These are phyloP conservation scores for Hoplias malabaricus DNA, from an alignment of 2,113 vertebrate genomes.

Conservation along the genomic window DNA sequence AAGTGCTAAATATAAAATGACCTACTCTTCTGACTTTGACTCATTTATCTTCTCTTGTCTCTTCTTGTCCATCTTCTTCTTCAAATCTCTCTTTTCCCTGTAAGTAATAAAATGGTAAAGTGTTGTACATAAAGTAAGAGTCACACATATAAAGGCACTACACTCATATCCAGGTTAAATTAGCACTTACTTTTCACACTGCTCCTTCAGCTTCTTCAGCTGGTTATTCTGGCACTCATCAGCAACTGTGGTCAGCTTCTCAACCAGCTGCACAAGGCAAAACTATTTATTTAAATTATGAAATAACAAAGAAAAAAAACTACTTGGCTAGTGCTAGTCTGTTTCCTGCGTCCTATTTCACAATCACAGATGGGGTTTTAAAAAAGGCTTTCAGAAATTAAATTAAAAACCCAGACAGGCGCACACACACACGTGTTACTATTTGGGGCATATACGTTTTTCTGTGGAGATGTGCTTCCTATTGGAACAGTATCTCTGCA, in stretches of 20 bases:
- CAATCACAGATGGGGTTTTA: no score
- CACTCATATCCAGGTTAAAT: neutral
- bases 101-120: slow-evolving; percentile 5
- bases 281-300: slow-evolving; percentile 1
- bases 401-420: neutral
- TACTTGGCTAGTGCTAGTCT: no score
- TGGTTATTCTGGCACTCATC: slow-evolving; percentile 94
- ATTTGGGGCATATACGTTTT: no score
- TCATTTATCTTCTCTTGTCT: slow-evolving; percentile 95
- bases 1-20: neutral
- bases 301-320: no score
- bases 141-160: neutral
- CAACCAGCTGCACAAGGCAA: slow-evolving; percentile 82
- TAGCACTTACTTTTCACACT: slow-evolving; percentile 88
- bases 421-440: neutral
- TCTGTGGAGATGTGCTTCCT: no score
- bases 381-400: no score
- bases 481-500: neutral
- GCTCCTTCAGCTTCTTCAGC: slow-evolving; percentile 91
- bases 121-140: neutral
- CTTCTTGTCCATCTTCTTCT: slow-evolving; percentile 98
- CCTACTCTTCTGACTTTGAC: slow-evolving; percentile 95
- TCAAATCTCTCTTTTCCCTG: slow-evolving; percentile 96
- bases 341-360: no score
- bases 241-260: slow-evolving; percentile 88